Evolutionary conservation across 2,113 vertebrate species (phyloP), one percentile per base, ranked within the genome.

Genomic region (Etheostoma cragini): DNA sequence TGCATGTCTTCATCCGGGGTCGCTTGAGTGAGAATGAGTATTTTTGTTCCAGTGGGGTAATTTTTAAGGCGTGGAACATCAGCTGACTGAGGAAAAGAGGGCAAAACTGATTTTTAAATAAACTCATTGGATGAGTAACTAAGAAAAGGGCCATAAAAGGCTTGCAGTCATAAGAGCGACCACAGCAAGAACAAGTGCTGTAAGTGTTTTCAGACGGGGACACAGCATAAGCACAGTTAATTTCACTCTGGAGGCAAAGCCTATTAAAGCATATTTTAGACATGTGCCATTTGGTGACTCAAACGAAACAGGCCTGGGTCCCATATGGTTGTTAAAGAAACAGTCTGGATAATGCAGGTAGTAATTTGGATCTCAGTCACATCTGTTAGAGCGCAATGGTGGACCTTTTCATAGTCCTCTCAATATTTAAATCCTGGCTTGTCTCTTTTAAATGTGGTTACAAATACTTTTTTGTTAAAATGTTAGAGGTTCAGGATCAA

Each of bases 291-390:
- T 79, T 78, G 79, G 57, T 81, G 78, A 82, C 57, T 87, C 60
- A 49, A 77, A 64, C 6, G n/a, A 87, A 82, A 84, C 52, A 78
- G 62, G 54, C 63, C 65, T 57, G 35, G 3, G 58, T 74, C 71
- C 64, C 49, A 83, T 86, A 86, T 87, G 82, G 77, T 54, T 84
- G 57, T 58, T 57, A 65, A 74, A 76, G 82, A 73, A 81, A 63
- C 81, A 57, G 67, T 88, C 72, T 86, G 85, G 78, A 45, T 78
- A 66, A 72, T 67, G 57, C 82, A 86, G 85, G 85, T 86, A 62
- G 65, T 84, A 35, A 84, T 84, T 88, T 85, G 54, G 52, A 75
- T 42, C 63, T 73, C 22, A 30, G 77, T 75, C 50, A 63, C 79
- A 78, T 87, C 66, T 85, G 79, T 49, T 83, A 14, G 1, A 71